Conservation (phyloP, 1,140 invertebrate genomes). For the Ptiloglossa arizonensis region DNA sequence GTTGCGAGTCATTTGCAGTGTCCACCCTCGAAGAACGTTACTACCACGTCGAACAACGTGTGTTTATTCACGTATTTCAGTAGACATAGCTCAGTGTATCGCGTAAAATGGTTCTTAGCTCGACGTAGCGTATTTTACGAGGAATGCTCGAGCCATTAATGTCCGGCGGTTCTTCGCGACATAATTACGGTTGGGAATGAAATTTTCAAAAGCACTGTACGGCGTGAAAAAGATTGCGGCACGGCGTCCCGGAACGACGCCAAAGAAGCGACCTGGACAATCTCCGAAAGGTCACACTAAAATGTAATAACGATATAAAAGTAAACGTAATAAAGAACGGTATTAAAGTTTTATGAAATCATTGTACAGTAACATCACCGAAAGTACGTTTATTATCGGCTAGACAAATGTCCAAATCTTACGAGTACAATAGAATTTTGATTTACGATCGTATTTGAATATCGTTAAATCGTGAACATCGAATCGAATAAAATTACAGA, state of each 20-base stretch:
- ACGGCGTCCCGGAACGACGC: background rate
- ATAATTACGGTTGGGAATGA: background rate
- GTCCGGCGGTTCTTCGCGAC: background rate
- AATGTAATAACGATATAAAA: background rate
- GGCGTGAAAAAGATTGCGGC: background rate
- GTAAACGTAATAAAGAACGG: conserved; percentile 4
- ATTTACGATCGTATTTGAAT: conserved; percentile 27
- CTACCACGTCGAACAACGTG: too few species aligned
- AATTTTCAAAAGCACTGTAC: background rate
- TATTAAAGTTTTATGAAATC: conserved; percentile 35
- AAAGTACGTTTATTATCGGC: background rate
- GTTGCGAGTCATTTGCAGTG: background rate
- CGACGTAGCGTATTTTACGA: background rate
- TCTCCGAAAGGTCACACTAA: background rate
- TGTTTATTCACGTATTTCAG: background rate
- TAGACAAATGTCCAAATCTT: background rate
- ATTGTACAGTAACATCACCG: background rate
- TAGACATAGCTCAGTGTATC: background rate
- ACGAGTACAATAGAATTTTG: conserved; percentile 35
- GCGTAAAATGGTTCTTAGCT: background rate
- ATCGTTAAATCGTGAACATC: too few species aligned
- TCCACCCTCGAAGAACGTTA: too few species aligned
- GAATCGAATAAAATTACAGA: too few species aligned
- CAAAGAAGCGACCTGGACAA: background rate
- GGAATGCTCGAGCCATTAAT: background rate